Base-by-base conservation (phyloP, 2,888 invertebrate genomes). In the Sylvicola cinctus region DNA sequence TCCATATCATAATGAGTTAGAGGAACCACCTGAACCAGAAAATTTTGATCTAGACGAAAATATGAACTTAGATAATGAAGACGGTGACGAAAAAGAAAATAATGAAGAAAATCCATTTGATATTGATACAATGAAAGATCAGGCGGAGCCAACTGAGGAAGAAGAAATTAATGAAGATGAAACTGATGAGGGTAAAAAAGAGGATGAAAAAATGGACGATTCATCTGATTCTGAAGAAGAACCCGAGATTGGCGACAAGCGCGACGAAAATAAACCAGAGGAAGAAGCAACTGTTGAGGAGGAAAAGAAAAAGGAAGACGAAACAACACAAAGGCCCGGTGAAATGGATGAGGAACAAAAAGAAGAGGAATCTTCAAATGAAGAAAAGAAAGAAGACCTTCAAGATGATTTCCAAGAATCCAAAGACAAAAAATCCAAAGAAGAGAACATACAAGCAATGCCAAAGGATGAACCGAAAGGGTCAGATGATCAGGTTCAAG, bases 21-120 rank as follows among this genome's bases (percentile, higher is more conserved):
- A 73, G 43, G 74, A 74, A 30, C 65, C 74, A 10, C 76, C 78
- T 1, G 84, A 88, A 48, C 76, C 85, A 0, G 85, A 90, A 54
- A 70, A 78, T 32, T 70, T 90, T 54, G 87, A 91, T 48, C 56
- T 91, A 39, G 87, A 88, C 0, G 87, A 91, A 29, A 78, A 90
- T 53, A 62, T 87, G 44, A 71, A 85, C 42, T 57, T 85, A 13
- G 85, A 88, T 46, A 79, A 72, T 17, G 74, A 60, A 42, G 70
- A 72, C 5, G 46, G 47, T 10, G 48, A 52, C 13, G 53, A 61
- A 17, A 66, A 71, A 40, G 57, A 64, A 46, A 58, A 58, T 50
- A 38, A 66, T 37, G 73, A 74, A 17, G 77, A 81, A 41, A 80
- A 85, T 67, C 84, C 84, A 0, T 84, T 85, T 48, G 85, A 87